Base-by-base conservation (phyloP, 1,140 invertebrate species). In the Drosophila murphyi region DNA sequence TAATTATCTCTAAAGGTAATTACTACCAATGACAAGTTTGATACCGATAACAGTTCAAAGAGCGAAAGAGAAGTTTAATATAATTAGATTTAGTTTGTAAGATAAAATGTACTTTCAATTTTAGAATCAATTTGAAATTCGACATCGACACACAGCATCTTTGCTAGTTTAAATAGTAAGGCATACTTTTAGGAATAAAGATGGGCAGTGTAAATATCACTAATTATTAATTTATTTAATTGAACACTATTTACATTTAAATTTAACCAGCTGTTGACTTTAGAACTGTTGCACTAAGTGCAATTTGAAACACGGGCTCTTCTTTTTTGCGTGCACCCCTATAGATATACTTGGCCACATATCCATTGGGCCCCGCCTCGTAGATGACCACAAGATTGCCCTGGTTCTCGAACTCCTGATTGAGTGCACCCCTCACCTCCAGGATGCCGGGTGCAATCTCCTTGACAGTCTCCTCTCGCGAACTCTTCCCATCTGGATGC, bases 281-380 rank as follows among this genome's bases (percentile, higher is more conserved):
- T 3, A 72, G 8, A 7, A 41, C 1, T 45, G 37, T 32, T 12
- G 63, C 4, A 68, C 55, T 68, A 34, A 72, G 10, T 5, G 51
- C 28, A 0, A 64, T 8, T 6, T 10, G 8, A 32, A 10, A 39
- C 1, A 52, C 1, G 1, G 39, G 39, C 7, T 5, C 3, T 12
- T 6, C 10, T 32, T 54, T 37, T 34, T 45, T 41, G 28, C 34
- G 12, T 4, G 32, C 12, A 35, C 31, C 41, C 31, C 8, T 62
- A 4, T 72, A 72, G 5, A 5, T 72, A 37, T 60, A 72, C 39
- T 72, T 72, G 48, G 63, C 70, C 5, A 72, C 70, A 68, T 68
- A 54, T 28, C 70, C 70, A 20, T 72, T 72, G 32, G 54, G 63
- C 0, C 70, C 70, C 28, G 63, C 63, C 48, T 68, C 63, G 4